phyloP scores from a whole-genome alignment of 1,140 invertebrate species.

The Semibalanus balanoides region DNA sequence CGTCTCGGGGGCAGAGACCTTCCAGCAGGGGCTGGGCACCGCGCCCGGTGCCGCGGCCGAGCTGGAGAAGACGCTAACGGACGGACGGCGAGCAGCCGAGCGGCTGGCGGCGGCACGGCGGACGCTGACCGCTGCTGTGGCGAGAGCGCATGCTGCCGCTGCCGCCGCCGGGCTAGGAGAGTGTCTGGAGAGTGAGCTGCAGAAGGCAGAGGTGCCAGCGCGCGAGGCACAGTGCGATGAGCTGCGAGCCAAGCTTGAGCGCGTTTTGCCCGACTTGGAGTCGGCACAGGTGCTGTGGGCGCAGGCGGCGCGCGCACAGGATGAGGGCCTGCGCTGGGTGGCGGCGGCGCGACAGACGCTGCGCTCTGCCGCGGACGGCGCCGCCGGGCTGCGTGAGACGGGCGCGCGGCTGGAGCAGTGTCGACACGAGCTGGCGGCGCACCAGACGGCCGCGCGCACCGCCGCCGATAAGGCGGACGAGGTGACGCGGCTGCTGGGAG shows the following conservation, averaged over 20 bases:
- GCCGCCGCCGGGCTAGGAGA: not conserved
- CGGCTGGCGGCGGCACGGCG: not conserved
- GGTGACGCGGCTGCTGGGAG: not conserved
- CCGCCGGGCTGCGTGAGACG: constrained; percentile 61
- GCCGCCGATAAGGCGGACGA: not conserved
- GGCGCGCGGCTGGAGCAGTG: constrained; percentile 63
- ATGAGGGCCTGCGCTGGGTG: constrained; percentile 68
- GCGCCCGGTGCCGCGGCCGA: not conserved
- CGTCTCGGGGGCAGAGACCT: not conserved
- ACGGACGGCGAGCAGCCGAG: not conserved
- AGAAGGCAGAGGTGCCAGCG: not conserved
- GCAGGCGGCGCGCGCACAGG: constrained; percentile 70
- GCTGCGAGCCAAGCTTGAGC: constrained; percentile 48
- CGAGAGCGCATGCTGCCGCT: not conserved
- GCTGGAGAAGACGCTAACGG: not conserved
- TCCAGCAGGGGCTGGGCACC: not conserved
- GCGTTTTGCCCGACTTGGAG: constrained; percentile 60
- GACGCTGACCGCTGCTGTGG: not conserved
- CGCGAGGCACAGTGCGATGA: constrained; percentile 46
- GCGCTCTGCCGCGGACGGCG: constrained; percentile 52
- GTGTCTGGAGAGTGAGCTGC: not conserved
- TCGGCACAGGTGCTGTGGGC: constrained; percentile 80
- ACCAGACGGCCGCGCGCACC: constrained; percentile 30
- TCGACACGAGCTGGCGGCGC: constrained; percentile 64
- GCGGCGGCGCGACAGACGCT: constrained; percentile 59